Percentiles rank a stretch among this genome's conserved stretches.
These are phyloP conservation scores for Manis crassicaudata DNA, from an alignment of 2,797 vertebrate species.

Conservation along the genomic window DNA sequence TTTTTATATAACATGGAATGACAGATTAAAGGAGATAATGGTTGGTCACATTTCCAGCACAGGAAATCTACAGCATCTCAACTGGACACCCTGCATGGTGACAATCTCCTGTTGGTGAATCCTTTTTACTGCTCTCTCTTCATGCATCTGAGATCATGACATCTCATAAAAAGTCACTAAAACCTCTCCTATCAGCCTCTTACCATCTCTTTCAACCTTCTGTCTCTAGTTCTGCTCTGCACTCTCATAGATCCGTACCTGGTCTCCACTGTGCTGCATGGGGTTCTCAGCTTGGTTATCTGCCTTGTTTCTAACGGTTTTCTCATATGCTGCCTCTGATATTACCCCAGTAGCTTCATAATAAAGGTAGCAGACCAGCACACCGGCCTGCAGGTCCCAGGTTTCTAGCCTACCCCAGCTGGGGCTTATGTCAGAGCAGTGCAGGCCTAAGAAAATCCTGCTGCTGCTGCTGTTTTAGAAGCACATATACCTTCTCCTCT, in stretches of 20 bases:
- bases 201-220: background rate
- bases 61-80: background rate
- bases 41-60: background rate
- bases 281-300: background rate
- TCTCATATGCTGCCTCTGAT: background rate
- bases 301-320: background rate
- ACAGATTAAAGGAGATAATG: background rate
- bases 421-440: background rate
- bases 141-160: background rate
- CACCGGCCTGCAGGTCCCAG: accelerated
- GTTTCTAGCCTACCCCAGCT: background rate
- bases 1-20: background rate
- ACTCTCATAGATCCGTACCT: background rate
- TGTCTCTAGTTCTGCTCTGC: background rate
- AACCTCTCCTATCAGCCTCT: background rate
- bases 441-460: background rate
- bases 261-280: background rate
- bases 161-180: background rate
- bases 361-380: background rate
- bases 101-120: background rate
- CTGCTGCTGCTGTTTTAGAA: background rate
- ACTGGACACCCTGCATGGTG: background rate
- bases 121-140: background rate
- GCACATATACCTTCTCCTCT: background rate
- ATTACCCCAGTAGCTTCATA: background rate